phyloP scores from a whole-genome alignment of 92 coral and sea anemone species.

The Siderastrea radians region DNA sequence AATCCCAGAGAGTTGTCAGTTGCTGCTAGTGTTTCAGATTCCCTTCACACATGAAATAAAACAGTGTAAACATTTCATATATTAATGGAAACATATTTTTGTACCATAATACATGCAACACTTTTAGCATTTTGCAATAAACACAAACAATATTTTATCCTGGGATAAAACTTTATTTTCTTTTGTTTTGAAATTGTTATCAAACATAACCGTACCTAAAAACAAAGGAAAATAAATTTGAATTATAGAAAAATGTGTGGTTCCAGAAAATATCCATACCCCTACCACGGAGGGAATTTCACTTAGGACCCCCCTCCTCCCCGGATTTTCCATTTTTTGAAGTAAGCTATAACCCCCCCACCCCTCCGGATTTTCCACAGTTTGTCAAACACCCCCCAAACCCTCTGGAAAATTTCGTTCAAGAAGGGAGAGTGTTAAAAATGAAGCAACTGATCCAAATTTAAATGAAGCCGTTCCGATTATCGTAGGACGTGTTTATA shows the following conservation, averaged over 20 bases:
- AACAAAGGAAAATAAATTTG: constrained; percentile 21
- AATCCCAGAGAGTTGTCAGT: constrained; percentile 14
- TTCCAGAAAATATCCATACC: too few species aligned
- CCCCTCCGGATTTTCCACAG: too few species aligned
- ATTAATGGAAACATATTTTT: neutral
- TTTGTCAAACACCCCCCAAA: too few species aligned
- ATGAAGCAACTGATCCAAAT: too few species aligned
- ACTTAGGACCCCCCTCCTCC: too few species aligned
- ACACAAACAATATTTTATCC: neutral
- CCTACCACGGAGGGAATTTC: too few species aligned
- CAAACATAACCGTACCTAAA: constrained; percentile 3
- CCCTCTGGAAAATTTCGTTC: too few species aligned
- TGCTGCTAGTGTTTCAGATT: neutral
- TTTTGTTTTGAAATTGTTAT: constrained; percentile 13
- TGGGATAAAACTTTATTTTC: neutral
- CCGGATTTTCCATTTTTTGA: too few species aligned
- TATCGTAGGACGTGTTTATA: too few species aligned
- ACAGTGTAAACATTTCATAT: neutral
- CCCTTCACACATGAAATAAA: constrained; percentile 11
- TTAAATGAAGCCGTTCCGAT: too few species aligned
- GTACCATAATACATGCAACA: neutral
- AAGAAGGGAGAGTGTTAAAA: too few species aligned
- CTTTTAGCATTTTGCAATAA: neutral
- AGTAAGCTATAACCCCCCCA: too few species aligned
- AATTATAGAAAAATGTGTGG: neutral